Conservation (phyloP, 1,140 invertebrate species). For the Lerema accius region DNA sequence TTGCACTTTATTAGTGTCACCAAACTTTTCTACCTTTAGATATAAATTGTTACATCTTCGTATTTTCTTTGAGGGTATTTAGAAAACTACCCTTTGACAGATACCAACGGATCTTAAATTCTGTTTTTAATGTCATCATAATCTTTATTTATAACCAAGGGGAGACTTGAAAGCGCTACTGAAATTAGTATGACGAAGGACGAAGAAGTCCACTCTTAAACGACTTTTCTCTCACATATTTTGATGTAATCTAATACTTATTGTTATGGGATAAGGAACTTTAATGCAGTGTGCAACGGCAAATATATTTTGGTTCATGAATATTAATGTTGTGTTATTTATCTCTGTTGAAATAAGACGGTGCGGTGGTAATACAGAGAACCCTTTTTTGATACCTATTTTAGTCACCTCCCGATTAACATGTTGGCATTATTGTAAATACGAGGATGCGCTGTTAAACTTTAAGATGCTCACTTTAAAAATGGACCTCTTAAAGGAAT, state of each 20-base stretch:
- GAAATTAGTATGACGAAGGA: conserved; percentile 47
- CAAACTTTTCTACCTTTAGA: too few relatives aligned
- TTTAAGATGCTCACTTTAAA: too few relatives aligned
- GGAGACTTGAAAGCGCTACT: conserved; percentile 60
- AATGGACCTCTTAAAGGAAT: too few relatives aligned
- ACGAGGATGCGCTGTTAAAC: too few relatives aligned
- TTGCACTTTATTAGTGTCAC: too few relatives aligned
- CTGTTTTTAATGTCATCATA: conserved; percentile 41
- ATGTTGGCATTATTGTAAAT: background rate
- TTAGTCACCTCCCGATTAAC: conserved; percentile 35
- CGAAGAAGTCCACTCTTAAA: conserved; percentile 10
- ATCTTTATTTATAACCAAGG: conserved; percentile 60
- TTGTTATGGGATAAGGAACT: conserved; percentile 14
- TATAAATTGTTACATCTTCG: too few relatives aligned
- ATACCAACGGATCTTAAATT: conserved; percentile 12
- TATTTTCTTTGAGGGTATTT: too few relatives aligned
- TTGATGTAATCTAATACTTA: conserved; percentile 3
- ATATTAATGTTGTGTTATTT: conserved; percentile 41
- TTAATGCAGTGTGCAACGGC: background rate
- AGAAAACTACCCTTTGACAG: conserved; percentile 19
- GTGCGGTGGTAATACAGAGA: conserved; percentile 37
- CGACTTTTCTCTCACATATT: background rate
- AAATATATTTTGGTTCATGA: conserved; percentile 15
- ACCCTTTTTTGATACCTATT: conserved; percentile 38
- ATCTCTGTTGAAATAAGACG: conserved; percentile 49